Percentiles rank a stretch among this genome's conserved stretches.
These are phyloP conservation scores for Ceyx melanurus DNA, from an alignment of 2,113 vertebrate genomes.

Conservation along the genomic window DNA sequence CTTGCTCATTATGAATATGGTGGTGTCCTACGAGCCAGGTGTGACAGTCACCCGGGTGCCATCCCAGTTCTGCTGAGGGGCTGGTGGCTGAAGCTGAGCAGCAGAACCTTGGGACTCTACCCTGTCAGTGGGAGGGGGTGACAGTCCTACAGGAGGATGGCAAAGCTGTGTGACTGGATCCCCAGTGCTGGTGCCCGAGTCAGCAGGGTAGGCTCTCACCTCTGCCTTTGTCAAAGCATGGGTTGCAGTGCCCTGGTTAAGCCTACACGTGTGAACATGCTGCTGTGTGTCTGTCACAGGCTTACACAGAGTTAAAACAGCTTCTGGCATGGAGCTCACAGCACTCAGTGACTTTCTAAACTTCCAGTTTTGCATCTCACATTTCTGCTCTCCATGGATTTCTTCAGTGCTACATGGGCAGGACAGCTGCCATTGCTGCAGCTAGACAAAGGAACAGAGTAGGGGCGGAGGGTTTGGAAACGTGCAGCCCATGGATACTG, in stretches of 20 bases:
- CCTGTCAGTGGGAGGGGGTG: neutral
- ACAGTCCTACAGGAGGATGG: neutral
- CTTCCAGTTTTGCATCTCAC: neutral
- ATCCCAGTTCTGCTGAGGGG: too few species aligned
- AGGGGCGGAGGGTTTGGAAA: neutral
- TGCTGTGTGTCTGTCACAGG: neutral
- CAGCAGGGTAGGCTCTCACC: neutral
- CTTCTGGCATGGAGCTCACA: neutral
- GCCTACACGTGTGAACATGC: neutral
- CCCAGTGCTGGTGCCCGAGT: neutral
- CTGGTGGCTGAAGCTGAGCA: neutral
- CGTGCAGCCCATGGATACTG: fast-evolving
- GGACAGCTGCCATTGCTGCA: neutral
- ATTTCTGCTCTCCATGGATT: neutral
- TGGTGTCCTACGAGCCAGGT: neutral
- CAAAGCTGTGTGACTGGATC: fast-evolving
- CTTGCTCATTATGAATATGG: neutral
- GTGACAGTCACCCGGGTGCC: neutral
- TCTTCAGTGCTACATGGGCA: neutral
- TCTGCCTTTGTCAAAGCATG: neutral
- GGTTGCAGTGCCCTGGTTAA: neutral
- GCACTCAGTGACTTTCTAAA: neutral
- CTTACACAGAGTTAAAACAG: neutral
- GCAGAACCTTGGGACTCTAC: neutral
- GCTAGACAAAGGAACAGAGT: neutral